phyloP scores from a whole-genome alignment of 2,797 vertebrate genomes.

The Hapalemur alaotrensis region DNA sequence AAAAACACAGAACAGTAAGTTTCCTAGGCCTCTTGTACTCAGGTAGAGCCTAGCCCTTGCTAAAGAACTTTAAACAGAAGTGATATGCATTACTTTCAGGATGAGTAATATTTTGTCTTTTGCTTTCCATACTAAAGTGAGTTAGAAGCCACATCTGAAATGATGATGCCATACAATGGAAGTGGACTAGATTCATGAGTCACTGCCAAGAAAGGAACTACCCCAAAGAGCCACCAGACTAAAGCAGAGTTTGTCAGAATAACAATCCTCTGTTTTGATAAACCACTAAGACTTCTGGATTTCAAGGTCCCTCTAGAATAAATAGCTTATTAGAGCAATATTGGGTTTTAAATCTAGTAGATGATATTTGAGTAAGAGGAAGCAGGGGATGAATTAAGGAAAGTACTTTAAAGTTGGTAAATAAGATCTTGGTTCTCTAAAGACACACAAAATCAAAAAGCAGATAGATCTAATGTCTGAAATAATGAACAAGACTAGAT shows the following conservation, averaged over 20 bases:
- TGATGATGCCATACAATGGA: not conserved
- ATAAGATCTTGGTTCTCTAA: not conserved
- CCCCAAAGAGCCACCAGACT: not conserved
- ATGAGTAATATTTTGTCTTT: not conserved
- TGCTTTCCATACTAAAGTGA: not conserved
- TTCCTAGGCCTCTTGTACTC: not conserved
- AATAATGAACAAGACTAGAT: not conserved
- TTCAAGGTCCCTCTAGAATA: not conserved
- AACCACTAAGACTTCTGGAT: not conserved
- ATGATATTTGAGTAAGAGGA: not conserved
- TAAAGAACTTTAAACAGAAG: not conserved
- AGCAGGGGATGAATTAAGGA: not conserved
- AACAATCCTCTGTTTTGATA: not conserved
- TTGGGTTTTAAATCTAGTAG: not conserved
- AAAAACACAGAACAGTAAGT: not conserved
- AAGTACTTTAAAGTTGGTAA: not conserved
- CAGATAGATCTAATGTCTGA: not conserved
- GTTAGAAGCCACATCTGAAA: not conserved
- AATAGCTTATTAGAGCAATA: no score
- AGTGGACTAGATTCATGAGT: not conserved
- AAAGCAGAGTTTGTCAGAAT: not conserved
- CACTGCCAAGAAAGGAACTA: not conserved
- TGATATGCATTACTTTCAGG: not conserved
- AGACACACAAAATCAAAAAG: not conserved
- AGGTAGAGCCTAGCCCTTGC: not conserved